These are phyloP conservation scores for Bacillus rossius DNA, from an alignment of 1,140 invertebrate species.

Conservation along the genomic window DNA sequence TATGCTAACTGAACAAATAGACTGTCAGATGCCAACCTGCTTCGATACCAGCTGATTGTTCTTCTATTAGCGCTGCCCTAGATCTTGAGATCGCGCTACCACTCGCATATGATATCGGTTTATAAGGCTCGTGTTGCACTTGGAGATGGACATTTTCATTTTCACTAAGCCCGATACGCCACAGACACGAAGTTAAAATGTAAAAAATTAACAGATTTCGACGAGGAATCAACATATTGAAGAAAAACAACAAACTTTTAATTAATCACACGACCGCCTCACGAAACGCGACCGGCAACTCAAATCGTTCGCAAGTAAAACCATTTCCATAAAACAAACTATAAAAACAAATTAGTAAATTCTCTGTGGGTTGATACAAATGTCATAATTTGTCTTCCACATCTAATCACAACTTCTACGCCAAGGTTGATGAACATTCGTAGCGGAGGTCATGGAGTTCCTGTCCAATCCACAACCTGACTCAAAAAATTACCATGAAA, in stretches of 20 bases:
- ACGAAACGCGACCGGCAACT: neutral
- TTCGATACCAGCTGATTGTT: neutral
- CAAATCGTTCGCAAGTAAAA: neutral
- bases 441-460: conserved; percentile 6
- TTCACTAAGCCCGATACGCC: conserved; percentile 4
- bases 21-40: conserved; percentile 3
- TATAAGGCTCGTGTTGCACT: neutral
- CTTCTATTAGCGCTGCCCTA: neutral
- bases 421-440: conserved; percentile 10
- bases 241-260: neutral
- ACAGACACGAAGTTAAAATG: conserved; percentile 3
- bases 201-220: conserved; percentile 8
- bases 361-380: neutral
- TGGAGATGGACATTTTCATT: neutral
- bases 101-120: neutral
- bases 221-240: conserved; percentile 8
- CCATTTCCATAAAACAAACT: neutral
- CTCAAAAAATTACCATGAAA: no score
- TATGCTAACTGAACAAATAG: neutral
- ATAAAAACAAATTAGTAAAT: neutral
- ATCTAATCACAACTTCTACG: conserved; percentile 6
- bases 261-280: neutral
- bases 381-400: neutral
- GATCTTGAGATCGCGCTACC: neutral
- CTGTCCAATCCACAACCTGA: no score